Evolutionary conservation across 2,797 vertebrate species (phyloP), one percentile per base, ranked within the genome.

Genomic region (Mormyrops attenuatus): DNA sequence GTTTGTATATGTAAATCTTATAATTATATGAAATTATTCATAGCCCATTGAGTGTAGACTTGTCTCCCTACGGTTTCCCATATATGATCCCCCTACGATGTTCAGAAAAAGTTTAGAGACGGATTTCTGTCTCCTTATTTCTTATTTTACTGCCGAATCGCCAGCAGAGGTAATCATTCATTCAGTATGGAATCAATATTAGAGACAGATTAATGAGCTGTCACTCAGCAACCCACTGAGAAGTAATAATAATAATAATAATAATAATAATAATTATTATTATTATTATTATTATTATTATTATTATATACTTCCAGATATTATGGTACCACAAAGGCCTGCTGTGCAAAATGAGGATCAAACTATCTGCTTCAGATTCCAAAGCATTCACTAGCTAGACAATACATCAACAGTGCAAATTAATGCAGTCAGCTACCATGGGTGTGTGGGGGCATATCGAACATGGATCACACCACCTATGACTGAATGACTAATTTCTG

Each of bases 21-120:
- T 88, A 88, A 88, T 88, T 63, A 88, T 69, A 44, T 47, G 57
- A 88, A 88, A 88, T 88, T 63, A 66, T 88, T 88, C 87, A 87
- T n/a, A 87, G 20, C 34, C 85, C 30, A 57, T 52, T 57, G 50
- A n/a, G 5, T 87, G 50, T 26, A 30, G 15, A 84, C 44, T 85
- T 52, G 26, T 49, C 44, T n/a, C 47, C 47, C 82, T 6, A 30
- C 11, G 3, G 22, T 49, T 15, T 22, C n/a, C n/a, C 7, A 50
- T 50, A 49, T 50, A 85, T 3, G 17, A 80, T n/a, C 73, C 73
- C 82, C 82, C 41, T 47, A 50, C 0, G 47, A 85, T 22, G 73
- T 44, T 38, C 77, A 85, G 26, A 85, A 22, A 85, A 22, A 49
- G 82, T 30, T 49, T 13, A 3, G 82, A 85, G 47, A 85, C 47